Evolutionary conservation across 2,797 vertebrate species (phyloP), one percentile per base, ranked within the genome.

Genomic region (Typhlichthys subterraneus): DNA sequence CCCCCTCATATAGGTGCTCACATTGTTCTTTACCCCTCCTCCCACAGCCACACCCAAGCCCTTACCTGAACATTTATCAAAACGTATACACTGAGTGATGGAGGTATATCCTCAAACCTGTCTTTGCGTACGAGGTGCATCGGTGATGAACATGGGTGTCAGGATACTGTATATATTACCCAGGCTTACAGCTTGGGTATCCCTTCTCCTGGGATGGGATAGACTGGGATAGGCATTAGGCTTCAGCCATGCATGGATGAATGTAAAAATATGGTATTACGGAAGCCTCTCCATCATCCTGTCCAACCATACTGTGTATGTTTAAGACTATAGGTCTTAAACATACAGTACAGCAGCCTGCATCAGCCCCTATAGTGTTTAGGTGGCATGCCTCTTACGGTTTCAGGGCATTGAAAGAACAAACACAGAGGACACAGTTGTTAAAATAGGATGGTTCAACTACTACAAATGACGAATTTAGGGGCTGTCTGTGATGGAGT

Each of bases 191-290:
- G 31, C 68, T 61, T 2, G 69, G 85, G 87, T 77, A 85, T 83
- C 73, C 84, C 82, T 82, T 70, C 84, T 75, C 33, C 52, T 8
- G 52, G 75, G 67, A 63, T 64, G 76, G 78, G 73, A 72, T 61
- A 48, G 66, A 72, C 64, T 58, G 59, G n/a, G 23, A 23, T 23
- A 23, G 23, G 58, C 12, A 67, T 69, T 59, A 74, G 67, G 47
- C 68, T 81, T 61, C 77, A 86, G 55, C 85, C 85, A 85, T 76
- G 80, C 84, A 86, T 88, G 88, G 82, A 89, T 86, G 88, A 83
- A 75, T 76, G 67, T 83, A 70, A 83, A 88, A 90, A 89, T 87
- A 88, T 84, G 64, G 65, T 75, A 88, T 89, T 88, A 85, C 45
- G 63, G 70, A 81, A 56, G 51, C 61, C 69, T 72, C 73, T 84